phyloP scores from a whole-genome alignment of 1,140 invertebrate species.

The Drosophila miranda region DNA sequence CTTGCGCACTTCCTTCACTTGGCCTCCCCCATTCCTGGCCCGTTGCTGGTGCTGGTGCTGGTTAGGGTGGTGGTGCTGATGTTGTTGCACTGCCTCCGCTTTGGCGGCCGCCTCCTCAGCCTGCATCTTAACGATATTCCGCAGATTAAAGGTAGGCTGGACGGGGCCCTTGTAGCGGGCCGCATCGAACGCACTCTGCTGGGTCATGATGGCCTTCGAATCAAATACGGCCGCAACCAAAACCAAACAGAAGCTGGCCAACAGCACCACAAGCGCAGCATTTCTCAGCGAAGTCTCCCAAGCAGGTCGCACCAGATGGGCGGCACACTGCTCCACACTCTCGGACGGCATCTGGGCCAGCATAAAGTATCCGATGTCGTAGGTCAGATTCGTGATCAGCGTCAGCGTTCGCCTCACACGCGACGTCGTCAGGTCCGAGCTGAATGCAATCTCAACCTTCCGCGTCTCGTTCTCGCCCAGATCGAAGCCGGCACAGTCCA shows the following conservation, averaged over 20 bases:
- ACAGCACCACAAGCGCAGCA: slow-evolving; percentile 85
- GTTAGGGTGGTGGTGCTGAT: slow-evolving; percentile 10
- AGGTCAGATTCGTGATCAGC: slow-evolving; percentile 85
- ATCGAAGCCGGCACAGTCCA: slow-evolving; percentile 92
- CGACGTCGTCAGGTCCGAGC: slow-evolving; percentile 95
- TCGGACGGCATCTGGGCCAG: slow-evolving; percentile 91
- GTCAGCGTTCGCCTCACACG: slow-evolving; percentile 87
- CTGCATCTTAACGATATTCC: slow-evolving; percentile 81
- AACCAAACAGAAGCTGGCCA: slow-evolving; percentile 87
- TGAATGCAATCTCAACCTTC: slow-evolving; percentile 95
- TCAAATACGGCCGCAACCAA: slow-evolving; percentile 89
- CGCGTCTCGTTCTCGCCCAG: slow-evolving; percentile 91
- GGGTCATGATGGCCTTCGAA: slow-evolving; percentile 87
- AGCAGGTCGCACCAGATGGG: slow-evolving; percentile 88
- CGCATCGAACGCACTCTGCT: slow-evolving; percentile 83
- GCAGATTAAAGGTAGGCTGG: slow-evolving; percentile 85
- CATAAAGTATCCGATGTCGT: slow-evolving; percentile 88
- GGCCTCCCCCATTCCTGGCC: slow-evolving; percentile 13
- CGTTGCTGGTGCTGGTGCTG: slow-evolving; percentile 18
- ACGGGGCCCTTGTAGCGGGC: slow-evolving; percentile 83
- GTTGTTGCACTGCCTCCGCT: slow-evolving; percentile 33
- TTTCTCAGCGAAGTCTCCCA: slow-evolving; percentile 92
- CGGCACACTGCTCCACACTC: slow-evolving; percentile 89
- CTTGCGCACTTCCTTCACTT: slow-evolving; percentile 54
- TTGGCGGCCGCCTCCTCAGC: slow-evolving; percentile 47